Conservation (phyloP, 35 echinoderm and acorn worm species). For the Diadema setosum region DNA sequence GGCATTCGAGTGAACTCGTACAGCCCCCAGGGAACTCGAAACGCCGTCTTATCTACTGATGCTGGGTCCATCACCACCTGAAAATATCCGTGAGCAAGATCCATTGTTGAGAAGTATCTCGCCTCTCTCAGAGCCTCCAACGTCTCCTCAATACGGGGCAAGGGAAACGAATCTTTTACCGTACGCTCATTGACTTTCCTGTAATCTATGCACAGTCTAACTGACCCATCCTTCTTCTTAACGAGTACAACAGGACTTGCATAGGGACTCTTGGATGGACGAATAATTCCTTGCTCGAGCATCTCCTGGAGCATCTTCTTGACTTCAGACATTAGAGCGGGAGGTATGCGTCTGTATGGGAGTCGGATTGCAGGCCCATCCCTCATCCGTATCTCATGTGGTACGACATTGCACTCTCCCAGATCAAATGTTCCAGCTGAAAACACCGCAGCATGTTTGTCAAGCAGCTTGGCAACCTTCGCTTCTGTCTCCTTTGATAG, state of each 20-base stretch:
- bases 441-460: background rate
- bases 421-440: conserved; percentile 1
- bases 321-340: background rate
- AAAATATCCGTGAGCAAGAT: conserved; percentile 60
- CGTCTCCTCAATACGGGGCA: conserved; percentile 17
- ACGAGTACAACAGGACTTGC: conserved; percentile 54
- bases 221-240: background rate
- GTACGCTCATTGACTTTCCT: conserved; percentile 1
- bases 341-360: conserved; percentile 34
- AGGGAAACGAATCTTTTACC: conserved; percentile 40
- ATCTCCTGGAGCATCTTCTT: conserved; percentile 31
- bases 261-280: conserved; percentile 29
- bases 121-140: conserved; percentile 54
- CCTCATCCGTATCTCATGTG: background rate
- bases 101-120: conserved; percentile 31
- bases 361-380: background rate
- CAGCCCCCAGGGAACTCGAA: conserved; percentile 51
- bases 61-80: conserved; percentile 45
- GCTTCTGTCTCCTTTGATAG: background rate
- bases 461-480: background rate
- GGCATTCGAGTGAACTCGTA: conserved; percentile 49
- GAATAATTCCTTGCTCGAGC: conserved; percentile 39
- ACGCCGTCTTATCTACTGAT: conserved; percentile 36
- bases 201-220: conserved; percentile 23
- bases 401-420: conserved; percentile 14